A percentile compares a stretch with the other conserved stretches of the same genome.
Evolutionary conservation across 2,113 vertebrate species (phyloP).

Genomic region (Corydoras maculifer): DNA sequence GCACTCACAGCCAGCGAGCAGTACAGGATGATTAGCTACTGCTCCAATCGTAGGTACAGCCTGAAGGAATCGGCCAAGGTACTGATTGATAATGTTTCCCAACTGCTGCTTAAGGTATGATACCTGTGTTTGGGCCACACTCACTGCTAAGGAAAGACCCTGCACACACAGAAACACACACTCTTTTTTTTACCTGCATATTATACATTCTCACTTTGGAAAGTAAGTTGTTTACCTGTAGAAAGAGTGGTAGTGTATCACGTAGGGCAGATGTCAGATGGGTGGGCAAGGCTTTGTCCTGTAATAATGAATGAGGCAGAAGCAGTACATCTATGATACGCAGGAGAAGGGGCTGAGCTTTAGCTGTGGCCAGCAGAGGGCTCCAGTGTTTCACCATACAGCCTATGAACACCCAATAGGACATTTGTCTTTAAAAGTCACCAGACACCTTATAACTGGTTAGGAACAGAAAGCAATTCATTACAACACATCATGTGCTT

Average conservation of each 20-base stretch:
- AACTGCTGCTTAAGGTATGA: constrained; percentile 84
- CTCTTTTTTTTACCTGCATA: background rate
- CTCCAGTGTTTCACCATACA: constrained; percentile 91
- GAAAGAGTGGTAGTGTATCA: constrained; percentile 82
- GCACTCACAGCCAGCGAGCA: constrained; percentile 71
- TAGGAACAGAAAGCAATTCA: no score
- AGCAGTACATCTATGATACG: constrained; percentile 85
- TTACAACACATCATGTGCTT: no score
- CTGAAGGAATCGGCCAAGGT: constrained; percentile 87
- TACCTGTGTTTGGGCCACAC: constrained; percentile 75
- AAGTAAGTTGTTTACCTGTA: constrained; percentile 66
- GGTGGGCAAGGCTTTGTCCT: constrained; percentile 75
- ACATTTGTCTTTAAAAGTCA: background rate
- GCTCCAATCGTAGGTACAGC: constrained; percentile 54
- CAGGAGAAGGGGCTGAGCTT: constrained; percentile 86
- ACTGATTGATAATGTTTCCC: constrained; percentile 73
- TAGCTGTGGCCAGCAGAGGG: constrained; percentile 83
- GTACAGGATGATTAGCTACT: constrained; percentile 78
- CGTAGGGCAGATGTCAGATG: constrained; percentile 72
- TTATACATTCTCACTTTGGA: background rate
- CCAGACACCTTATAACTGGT: no score
- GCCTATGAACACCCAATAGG: constrained; percentile 59
- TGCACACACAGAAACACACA: constrained; percentile 40
- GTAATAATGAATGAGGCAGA: constrained; percentile 82
- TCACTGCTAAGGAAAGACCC: constrained; percentile 80